A percentile compares a stretch with the other conserved stretches of the same genome.
Evolutionary conservation across 2,113 vertebrate genomes (phyloP).

Genomic region (Baryphthengus martii): DNA sequence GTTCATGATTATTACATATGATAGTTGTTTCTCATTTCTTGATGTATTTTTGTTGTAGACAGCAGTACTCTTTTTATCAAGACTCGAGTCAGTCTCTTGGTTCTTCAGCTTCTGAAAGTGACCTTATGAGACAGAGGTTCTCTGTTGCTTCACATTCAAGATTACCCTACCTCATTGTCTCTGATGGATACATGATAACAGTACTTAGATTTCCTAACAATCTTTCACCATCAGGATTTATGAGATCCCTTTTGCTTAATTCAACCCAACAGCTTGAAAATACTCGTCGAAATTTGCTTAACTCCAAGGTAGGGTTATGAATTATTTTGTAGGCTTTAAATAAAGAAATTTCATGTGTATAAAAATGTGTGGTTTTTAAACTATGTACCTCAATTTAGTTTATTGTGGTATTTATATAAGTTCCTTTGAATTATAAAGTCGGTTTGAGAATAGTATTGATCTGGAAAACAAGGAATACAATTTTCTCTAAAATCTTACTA

Average conservation of each 20-base stretch:
- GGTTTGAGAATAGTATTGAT: not conserved
- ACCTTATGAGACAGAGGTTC: conserved; percentile 86
- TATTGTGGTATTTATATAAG: not conserved
- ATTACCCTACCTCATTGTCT: conserved; percentile 86
- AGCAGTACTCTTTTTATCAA: conserved; percentile 63
- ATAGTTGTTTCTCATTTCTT: not conserved
- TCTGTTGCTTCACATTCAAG: conserved; percentile 88
- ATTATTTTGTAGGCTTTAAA: not conserved
- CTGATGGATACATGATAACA: conserved; percentile 93
- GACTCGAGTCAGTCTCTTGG: conserved; percentile 76
- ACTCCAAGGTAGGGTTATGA: conserved; percentile 73
- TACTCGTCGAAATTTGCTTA: conserved; percentile 48
- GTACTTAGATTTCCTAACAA: conserved; percentile 75
- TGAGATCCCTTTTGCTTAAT: conserved; percentile 81
- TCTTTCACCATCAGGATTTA: conserved; percentile 75
- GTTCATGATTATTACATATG: not conserved
- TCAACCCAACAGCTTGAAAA: conserved; percentile 80
- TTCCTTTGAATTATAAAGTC: not conserved
- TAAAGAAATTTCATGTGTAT: not conserved
- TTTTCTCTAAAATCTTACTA: not conserved
- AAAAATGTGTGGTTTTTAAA: not conserved
- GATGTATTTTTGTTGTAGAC: conserved; percentile 69
- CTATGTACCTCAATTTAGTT: accelerated
- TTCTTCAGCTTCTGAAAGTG: conserved; percentile 83
- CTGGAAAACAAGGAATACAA: not conserved